phyloP scores from a whole-genome alignment of 2,113 vertebrate genomes.

The Pterocles burchelli region DNA sequence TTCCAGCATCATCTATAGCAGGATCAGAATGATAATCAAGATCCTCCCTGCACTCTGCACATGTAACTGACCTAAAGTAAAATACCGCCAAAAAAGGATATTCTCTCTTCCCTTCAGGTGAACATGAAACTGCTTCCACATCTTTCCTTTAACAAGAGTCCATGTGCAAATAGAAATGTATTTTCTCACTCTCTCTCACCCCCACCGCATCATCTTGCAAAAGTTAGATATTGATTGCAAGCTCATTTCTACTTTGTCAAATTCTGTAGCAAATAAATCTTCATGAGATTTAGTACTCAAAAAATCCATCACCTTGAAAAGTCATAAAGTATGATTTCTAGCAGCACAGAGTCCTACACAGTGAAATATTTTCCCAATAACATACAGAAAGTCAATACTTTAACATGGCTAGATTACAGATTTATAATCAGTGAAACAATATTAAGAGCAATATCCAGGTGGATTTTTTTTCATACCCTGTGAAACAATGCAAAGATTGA shows the following conservation, averaged over 20 bases:
- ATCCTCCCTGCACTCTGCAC: not conserved
- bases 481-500: accelerated
- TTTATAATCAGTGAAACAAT: not conserved
- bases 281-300: not conserved
- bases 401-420: not conserved
- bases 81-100: not conserved
- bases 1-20: not conserved
- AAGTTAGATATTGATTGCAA: not conserved
- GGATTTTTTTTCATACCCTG: not conserved
- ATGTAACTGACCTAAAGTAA: not conserved
- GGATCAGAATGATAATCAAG: not conserved
- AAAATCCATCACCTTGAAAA: not conserved
- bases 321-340: not conserved
- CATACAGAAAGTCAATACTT: not conserved
- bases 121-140: not conserved
- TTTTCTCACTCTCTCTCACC: not conserved
- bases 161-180: not conserved
- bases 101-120: not conserved
- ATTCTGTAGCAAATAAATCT: not conserved
- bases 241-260: not conserved
- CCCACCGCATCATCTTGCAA: not conserved
- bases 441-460: not conserved
- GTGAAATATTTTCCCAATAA: not conserved
- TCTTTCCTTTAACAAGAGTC: not conserved
- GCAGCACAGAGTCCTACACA: not conserved